These are phyloP conservation scores for Haliclystus octoradiatus DNA, from an alignment of 30 jellyfish, hydroid and myxozoan species.

Conservation along the genomic window DNA sequence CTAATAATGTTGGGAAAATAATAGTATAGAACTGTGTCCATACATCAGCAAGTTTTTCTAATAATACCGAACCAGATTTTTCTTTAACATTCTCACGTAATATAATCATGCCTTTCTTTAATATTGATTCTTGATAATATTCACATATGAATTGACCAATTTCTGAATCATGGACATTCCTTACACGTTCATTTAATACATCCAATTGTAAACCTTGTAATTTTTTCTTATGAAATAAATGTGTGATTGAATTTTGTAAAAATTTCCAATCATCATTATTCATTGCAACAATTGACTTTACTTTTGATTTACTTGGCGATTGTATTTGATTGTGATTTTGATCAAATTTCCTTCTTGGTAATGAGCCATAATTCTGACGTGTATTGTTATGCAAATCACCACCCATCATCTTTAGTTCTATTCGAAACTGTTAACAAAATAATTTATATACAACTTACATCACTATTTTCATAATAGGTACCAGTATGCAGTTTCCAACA, in stretches of 20 bases:
- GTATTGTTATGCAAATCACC: background rate
- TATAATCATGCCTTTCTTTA: slow-evolving; percentile 77
- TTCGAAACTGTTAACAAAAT: too few species aligned
- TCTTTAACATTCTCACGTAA: slow-evolving; percentile 65
- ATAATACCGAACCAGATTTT: slow-evolving; percentile 51
- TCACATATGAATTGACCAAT: slow-evolving; percentile 61
- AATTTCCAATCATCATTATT: slow-evolving; percentile 84
- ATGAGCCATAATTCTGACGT: background rate
- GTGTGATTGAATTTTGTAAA: slow-evolving; percentile 55
- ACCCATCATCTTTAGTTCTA: background rate
- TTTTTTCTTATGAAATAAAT: slow-evolving; percentile 54
- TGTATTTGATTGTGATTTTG: slow-evolving; percentile 5
- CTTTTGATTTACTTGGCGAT: slow-evolving; percentile 3
- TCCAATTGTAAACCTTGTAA: slow-evolving; percentile 59
- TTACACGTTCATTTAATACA: slow-evolving; percentile 54
- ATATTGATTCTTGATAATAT: slow-evolving; percentile 62
- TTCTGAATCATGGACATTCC: slow-evolving; percentile 65
- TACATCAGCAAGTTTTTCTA: slow-evolving; percentile 50
- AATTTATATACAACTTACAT: too few species aligned
- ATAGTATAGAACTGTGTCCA: slow-evolving; percentile 75
- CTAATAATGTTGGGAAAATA: slow-evolving; percentile 63
- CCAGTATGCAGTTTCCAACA: too few species aligned
- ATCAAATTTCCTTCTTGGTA: slow-evolving; percentile 25
- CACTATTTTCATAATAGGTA: too few species aligned
- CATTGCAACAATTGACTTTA: slow-evolving; percentile 58